Conservation (phyloP, 2,888 invertebrate species). For the Heliconius ethilla region DNA sequence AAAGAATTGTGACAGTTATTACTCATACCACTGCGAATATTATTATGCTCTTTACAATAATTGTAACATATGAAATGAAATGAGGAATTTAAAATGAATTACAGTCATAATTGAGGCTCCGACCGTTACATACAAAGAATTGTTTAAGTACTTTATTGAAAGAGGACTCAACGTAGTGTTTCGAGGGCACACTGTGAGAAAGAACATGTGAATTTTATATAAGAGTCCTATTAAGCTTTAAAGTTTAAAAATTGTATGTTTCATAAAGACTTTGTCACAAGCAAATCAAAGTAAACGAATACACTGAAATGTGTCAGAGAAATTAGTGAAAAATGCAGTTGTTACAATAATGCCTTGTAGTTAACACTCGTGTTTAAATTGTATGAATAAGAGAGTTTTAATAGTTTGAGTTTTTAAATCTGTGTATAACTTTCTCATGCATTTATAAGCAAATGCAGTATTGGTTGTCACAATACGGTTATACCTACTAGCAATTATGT, state of each 20-base stretch:
- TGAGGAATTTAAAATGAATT: not conserved
- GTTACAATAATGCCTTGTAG: no score
- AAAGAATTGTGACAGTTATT: not conserved
- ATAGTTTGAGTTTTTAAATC: no score
- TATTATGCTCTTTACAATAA: not conserved
- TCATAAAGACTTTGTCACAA: not conserved
- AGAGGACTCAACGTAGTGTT: not conserved
- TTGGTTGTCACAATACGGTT: no score
- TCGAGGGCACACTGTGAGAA: not conserved
- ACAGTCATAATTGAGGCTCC: slow-evolving; percentile 6
- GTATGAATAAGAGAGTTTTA: no score
- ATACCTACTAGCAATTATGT: no score
- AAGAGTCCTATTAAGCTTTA: not conserved
- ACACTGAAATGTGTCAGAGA: no score
- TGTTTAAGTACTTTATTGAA: slow-evolving; percentile 10
- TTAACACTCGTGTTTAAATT: no score
- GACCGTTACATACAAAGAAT: slow-evolving; percentile 11
- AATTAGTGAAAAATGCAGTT: no score
- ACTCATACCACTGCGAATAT: not conserved
- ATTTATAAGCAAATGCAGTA: no score
- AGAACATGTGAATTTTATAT: slow-evolving; percentile 1
- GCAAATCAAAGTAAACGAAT: not conserved
- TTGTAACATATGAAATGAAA: slow-evolving; percentile 6
- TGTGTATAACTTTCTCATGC: no score
- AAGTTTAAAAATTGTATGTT: not conserved